Conservation (phyloP, 1,140 invertebrate genomes). For the Drosophila pectinifera region DNA sequence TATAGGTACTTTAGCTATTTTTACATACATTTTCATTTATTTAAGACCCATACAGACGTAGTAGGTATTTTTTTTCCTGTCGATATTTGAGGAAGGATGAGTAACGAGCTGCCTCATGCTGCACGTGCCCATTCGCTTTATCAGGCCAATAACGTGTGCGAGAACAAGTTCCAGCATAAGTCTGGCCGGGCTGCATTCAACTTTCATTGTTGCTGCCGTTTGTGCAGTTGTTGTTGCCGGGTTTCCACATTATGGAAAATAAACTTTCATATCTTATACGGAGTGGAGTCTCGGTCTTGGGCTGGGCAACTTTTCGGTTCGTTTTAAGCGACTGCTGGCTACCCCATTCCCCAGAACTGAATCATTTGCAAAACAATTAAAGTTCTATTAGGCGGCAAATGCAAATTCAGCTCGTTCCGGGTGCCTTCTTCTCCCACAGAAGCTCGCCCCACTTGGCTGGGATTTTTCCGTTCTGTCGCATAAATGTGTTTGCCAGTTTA, state of each 20-base stretch:
- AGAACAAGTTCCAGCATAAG: constrained; percentile 44
- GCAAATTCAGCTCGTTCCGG: constrained; percentile 58
- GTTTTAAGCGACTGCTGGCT: constrained; percentile 44
- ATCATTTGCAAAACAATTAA: constrained; percentile 76
- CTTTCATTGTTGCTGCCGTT: constrained; percentile 35
- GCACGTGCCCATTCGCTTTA: constrained; percentile 69
- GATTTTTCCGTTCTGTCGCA: constrained; percentile 54
- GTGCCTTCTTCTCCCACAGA: constrained; percentile 17
- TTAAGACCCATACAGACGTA: not conserved
- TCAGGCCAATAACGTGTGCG: constrained; percentile 70
- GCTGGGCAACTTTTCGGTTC: constrained; percentile 34
- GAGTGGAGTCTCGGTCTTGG: constrained; percentile 8
- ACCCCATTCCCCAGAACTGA: constrained; percentile 5
- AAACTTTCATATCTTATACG: constrained; percentile 62
- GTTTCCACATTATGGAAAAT: constrained; percentile 59
- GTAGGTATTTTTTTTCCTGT: constrained; percentile 2
- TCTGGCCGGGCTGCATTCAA: constrained; percentile 49
- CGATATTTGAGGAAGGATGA: constrained; percentile 6
- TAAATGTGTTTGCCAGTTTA: constrained; percentile 64
- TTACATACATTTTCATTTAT: not conserved
- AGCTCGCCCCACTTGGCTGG: constrained; percentile 24
- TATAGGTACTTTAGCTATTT: too few species aligned
- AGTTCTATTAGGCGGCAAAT: constrained; percentile 81
- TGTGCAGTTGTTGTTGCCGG: constrained; percentile 10
- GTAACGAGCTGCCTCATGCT: constrained; percentile 16